Evolutionary conservation across 2,888 invertebrate genomes (phyloP), one percentile per base, ranked within the genome.

Genomic region (Theretra japonica): DNA sequence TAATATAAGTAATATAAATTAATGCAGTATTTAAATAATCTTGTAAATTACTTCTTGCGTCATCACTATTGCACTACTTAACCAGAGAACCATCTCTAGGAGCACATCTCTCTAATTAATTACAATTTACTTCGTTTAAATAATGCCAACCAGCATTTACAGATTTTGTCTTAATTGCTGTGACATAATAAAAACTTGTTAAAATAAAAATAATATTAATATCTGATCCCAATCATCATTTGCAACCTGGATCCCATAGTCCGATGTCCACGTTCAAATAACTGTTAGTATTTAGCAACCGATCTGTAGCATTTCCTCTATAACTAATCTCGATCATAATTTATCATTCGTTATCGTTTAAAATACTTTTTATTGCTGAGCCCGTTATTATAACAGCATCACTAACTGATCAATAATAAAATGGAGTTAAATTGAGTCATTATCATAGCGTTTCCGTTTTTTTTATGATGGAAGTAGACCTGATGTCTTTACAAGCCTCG

Each of bases 381-480:
- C 25, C 65, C 62, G 62, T 62, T 62, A n/a, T 21, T 62, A 41
- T 41, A 48, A 41, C 48, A 41, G 65, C 48, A 60, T 60, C n/a
- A 30, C 19, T 3, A 41, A 33, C 62, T 15, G 62, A 21, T 62
- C n/a, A 41, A 11, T 15, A 33, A 62, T 11, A 21, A 30, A 11
- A 33, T 33, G 15, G n/a, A 53, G n/a, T 21, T 11, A 7, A 21
- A 11, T 21, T 21, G 21, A 41, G 41, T 41, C 8, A 21, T 62
- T 19, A 33, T 62, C 21, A 41, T 41, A 15, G 41, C n/a, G 58
- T 23, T 58, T 58, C 25, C 58, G 33, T 53, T 53, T 62, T 41
- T 60, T 41, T 62, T 15, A 21, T 33, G 19, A 30, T 62, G n/a
- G n/a, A 41, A 21, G 2, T n/a, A 11, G 8, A 30, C 7, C 30